Evolutionary conservation across 1,140 invertebrate species (phyloP), one percentile per base, ranked within the genome.

Genomic region (Leucophenga varia): DNA sequence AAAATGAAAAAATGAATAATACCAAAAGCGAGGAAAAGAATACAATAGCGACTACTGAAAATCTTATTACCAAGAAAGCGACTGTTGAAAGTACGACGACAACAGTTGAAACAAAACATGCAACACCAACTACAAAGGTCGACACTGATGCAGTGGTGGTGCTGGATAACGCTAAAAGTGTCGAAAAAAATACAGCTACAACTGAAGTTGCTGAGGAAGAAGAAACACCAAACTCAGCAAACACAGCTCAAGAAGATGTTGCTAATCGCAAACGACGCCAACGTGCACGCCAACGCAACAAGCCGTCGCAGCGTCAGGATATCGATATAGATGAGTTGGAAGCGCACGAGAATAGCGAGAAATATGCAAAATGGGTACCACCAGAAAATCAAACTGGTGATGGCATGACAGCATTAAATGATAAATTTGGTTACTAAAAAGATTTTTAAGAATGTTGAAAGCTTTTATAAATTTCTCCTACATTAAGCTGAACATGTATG

Each of bases 311-410:
- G 35, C 67, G 67, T 43, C 57, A 76, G 47, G 76, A 76, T 52
- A 55, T 58, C 9, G 77, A 77, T 53, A 57, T 76, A 16, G 74
- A 79, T 44, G 75, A 77, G 39, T 50, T 75, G 44, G 75, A 76
- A 39, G 76, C 82, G 60, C 79, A 84, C 56, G 70, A 78, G 8
- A 71, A 76, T 12, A 72, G 70, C 16, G 82, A 86, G 50, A 80
- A 88, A 61, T 89, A 88, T 73, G 83, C 82, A 8, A 83, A 81
- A 54, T 92, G 89, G 89, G 63, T 87, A n/a, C 89, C 89, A 6
- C 89, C 89, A 6, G 45, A 74, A 47, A 79, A 83, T 69, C 90
- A 93, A 78, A 80, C 76, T 43, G 90, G 90, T 3, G 89, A 92
- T 79, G 90, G 90, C 10, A 81, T 82, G 60, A 92, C 89, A 17